Evolutionary conservation across 2,888 invertebrate genomes (phyloP), one percentile per base, ranked within the genome.

Genomic region (Pristionchus fissidentatus): DNA sequence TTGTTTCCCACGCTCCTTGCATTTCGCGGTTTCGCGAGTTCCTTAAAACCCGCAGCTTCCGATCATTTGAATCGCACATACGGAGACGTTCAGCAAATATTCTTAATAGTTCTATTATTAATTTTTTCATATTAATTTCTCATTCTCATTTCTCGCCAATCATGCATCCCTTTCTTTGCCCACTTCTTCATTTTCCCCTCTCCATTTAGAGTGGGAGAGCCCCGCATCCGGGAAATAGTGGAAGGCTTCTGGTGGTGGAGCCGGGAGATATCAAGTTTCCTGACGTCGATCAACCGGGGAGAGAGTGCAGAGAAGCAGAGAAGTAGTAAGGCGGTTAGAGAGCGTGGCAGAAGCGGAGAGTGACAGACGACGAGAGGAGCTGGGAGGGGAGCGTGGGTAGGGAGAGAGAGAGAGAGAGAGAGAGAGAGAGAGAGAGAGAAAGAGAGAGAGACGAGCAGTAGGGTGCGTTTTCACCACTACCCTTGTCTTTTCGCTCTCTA

Each of bases 401-500:
- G 15, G 10, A 73, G 73, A 43, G 73, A 26, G 0, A 3, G 43
- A 7, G 73, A 1, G 15, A n/a, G 41, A 73, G 19, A 32, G 15
- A n/a, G 73, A 73, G 73, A 62, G 73, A 0, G 73, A 10, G 32
- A n/a, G n/a, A n/a, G 62, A 62, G 62, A 35, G 35, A 35, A 55
- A 22, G 55, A 55, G 55, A n/a, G 32, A 62, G 32, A 32, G 57
- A 15, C 29, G 38, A 66, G 41, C n/a, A 66, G 60, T 29, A 32
- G 60, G 60, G 66, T n/a, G 66, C 66, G 66, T 66, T 66, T 66
- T 46, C n/a, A n/a, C n/a, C n/a, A n/a, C n/a, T n/a, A n/a, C n/a
- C 60, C n/a, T 60, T 15, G 35, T 78, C 78, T 78, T 78, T 38
- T 78, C 75, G n/a, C 43, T 73, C 73, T 62, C 62, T 62, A 32